These are phyloP conservation scores for Plectrocnemia conspersa DNA, from an alignment of 1,140 invertebrate genomes.

Conservation along the genomic window DNA sequence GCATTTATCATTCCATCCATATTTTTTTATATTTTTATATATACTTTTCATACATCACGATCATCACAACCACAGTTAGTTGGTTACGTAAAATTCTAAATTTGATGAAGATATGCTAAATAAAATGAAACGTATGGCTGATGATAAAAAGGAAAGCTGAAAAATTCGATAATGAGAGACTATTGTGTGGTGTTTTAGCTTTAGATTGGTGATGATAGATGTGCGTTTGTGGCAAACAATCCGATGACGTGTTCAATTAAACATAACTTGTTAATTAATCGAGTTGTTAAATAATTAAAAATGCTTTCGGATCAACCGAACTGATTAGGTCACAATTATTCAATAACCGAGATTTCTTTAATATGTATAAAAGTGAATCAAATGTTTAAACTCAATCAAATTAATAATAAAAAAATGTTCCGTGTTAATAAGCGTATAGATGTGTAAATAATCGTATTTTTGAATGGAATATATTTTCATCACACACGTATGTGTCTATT, in stretches of 20 bases:
- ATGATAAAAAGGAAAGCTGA: no score
- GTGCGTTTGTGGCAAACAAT: constrained; percentile 14
- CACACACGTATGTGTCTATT: neutral
- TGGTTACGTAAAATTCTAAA: no score
- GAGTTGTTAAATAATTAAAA: constrained; percentile 7
- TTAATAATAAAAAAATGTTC: neutral
- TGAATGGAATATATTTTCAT: no score
- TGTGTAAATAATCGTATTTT: no score
- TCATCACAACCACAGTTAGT: no score
- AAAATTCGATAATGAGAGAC: no score
- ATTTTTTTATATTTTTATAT: no score
- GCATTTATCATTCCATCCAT: no score
- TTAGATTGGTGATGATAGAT: constrained; percentile 10
- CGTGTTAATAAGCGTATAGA: neutral
- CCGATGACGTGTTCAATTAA: constrained; percentile 24
- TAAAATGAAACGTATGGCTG: no score
- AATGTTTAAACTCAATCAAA: neutral
- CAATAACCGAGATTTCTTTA: constrained; percentile 10
- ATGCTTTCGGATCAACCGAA: constrained; percentile 1
- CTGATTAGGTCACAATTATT: neutral
- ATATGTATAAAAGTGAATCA: constrained; percentile 3
- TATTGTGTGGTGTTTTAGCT: no score
- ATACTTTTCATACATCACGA: no score
- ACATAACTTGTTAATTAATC: constrained; percentile 12
- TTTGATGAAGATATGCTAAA: no score